Base-by-base conservation (phyloP, 2,797 vertebrate species). In the Chelon labrosus region DNA sequence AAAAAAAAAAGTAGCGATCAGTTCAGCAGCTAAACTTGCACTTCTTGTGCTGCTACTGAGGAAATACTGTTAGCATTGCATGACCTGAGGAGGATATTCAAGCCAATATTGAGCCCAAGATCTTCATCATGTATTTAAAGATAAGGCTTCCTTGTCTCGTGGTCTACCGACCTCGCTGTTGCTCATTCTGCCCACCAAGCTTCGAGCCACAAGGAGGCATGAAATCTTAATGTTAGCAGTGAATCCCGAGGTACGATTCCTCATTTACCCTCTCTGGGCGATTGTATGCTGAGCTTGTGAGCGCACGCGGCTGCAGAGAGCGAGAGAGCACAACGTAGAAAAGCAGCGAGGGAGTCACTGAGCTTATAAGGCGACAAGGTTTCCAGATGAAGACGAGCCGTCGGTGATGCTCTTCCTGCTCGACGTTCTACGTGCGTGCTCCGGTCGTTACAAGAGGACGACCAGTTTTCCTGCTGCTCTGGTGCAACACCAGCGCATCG, bases 341-440 rank as follows among this genome's bases (percentile, higher is more conserved):
- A 75, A 19, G 52, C 11, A 17, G 39, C 47, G 57, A 65, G 14
- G 19, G 46, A 56, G 52, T 60, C 58, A 37, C 22, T 46, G 61
- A 69, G 70, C 69, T 75, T 68, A 51, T 7, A 22, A 77, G 50
- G 57, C 73, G 35, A 71, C 67, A 58, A 59, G 52, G 73, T 75
- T 60, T 6, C 78, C 61, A 70, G 70, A 58, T 64, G 35, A 68
- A 62, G 56, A 63, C 60, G 54, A 46, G 25, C 38, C 20, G 59
- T 52, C 35, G 22, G 65, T 25, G 62, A 71, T 37, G 62, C 55
- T 35, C 7, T 53, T 65, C 50, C 69, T 77, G 62, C 65, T 85
- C 88, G 65, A 82, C 57, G 80, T 86, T 88, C 64, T 65, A 42
- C 64, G 51, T 61, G 59, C n/a, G 14, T 38, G 14, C 70, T 70